Conservation (phyloP, 2,113 vertebrate species). For the Neotoma lepida region DNA sequence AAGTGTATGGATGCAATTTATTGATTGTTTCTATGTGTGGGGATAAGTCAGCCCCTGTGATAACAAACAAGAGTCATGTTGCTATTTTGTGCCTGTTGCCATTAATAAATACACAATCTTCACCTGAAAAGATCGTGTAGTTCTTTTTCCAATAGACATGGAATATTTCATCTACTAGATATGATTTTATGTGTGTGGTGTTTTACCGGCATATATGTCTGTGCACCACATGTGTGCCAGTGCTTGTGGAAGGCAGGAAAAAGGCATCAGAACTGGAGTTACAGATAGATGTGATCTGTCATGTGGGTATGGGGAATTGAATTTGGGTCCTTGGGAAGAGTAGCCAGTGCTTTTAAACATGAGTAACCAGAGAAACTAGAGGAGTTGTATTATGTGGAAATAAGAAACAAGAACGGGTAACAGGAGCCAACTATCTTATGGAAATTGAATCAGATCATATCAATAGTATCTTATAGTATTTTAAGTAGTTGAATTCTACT, state of each 20-base stretch:
- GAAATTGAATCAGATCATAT: neutral
- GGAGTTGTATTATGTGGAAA: neutral
- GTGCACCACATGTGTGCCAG: neutral
- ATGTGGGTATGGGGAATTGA: neutral
- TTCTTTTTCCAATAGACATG: neutral
- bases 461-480: neutral
- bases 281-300: neutral
- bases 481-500: neutral
- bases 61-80: neutral
- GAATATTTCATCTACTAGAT: neutral
- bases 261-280: neutral
- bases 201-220: neutral
- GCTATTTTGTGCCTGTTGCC: neutral
- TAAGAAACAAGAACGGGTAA: neutral
- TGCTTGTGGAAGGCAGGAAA: neutral
- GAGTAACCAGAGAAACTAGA: neutral
- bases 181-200: neutral
- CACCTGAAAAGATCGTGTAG: neutral
- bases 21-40: constrained; percentile 25
- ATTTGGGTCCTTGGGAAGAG: neutral
- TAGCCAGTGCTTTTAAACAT: neutral
- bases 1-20: neutral
- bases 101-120: neutral
- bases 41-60: neutral
- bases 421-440: neutral